Percentiles rank a stretch among this genome's conserved stretches.
Evolutionary conservation across 2,113 vertebrate genomes (phyloP).

Genomic region (Sisor rabdophorus): DNA sequence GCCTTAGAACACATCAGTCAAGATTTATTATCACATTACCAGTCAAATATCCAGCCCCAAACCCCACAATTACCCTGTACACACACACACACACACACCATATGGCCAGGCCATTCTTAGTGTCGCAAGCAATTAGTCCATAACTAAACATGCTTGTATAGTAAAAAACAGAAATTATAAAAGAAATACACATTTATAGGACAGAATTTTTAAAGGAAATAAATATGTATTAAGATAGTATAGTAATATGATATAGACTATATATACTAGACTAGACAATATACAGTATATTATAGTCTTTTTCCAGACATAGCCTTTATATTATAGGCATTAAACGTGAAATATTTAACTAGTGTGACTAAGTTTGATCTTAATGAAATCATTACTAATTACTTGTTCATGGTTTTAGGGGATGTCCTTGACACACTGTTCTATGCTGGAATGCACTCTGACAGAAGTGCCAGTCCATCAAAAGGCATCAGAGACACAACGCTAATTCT

Average conservation of each 20-base stretch:
- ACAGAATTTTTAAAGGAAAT: neutral
- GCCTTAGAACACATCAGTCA: constrained; percentile 25
- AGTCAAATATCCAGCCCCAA: neutral
- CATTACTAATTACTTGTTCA: neutral
- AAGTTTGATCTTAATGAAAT: neutral
- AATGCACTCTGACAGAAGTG: neutral
- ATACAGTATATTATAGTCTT: too few relatives aligned
- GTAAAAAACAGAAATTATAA: neutral
- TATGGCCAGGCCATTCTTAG: neutral
- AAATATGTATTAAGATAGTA: neutral
- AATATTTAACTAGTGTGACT: neutral
- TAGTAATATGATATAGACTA: too few relatives aligned
- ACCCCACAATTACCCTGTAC: neutral
- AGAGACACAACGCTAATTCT: neutral
- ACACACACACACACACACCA: neutral
- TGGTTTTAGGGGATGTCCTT: neutral
- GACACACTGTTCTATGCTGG: neutral
- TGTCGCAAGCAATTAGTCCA: neutral
- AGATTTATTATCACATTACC: constrained; percentile 7
- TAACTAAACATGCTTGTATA: neutral
- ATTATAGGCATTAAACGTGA: neutral
- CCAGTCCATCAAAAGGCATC: neutral
- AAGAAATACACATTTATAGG: neutral
- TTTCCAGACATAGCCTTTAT: neutral
- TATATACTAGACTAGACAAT: too few relatives aligned